Conservation (phyloP, 1,140 invertebrate genomes). For the Ceratitis capitata region DNA sequence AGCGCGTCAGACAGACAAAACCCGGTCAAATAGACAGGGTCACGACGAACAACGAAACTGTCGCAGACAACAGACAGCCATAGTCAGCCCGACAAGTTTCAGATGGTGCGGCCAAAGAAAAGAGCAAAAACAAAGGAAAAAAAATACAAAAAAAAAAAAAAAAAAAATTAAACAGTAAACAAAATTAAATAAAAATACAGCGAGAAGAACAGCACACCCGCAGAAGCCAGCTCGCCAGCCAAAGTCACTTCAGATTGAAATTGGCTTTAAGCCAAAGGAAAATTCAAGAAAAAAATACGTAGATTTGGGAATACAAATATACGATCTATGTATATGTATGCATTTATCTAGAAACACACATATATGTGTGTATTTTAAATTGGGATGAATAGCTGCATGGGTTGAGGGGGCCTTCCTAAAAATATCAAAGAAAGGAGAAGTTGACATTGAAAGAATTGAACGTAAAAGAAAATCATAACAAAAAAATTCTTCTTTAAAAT, state of each 20-base stretch:
- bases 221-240: no score
- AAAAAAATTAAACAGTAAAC: no score
- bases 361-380: not conserved
- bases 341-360: no score
- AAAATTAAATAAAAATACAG: not conserved
- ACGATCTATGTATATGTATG: no score
- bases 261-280: not conserved
- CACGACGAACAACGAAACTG: not conserved
- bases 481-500: no score
- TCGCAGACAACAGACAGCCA: not conserved
- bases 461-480: no score
- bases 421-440: no score
- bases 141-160: no score
- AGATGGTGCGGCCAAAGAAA: not conserved
- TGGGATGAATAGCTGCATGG: not conserved
- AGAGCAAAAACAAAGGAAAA: not conserved
- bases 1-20: not conserved
- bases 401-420: no score
- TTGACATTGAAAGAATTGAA: no score
- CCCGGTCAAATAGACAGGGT: slow-evolving; percentile 26
- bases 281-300: slow-evolving; percentile 4
- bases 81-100: not conserved
- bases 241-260: not conserved
- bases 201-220: not conserved
- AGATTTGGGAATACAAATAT: no score